These are phyloP conservation scores for Emydocephalus ijimae DNA, from an alignment of 2,113 vertebrate species.

Conservation along the genomic window DNA sequence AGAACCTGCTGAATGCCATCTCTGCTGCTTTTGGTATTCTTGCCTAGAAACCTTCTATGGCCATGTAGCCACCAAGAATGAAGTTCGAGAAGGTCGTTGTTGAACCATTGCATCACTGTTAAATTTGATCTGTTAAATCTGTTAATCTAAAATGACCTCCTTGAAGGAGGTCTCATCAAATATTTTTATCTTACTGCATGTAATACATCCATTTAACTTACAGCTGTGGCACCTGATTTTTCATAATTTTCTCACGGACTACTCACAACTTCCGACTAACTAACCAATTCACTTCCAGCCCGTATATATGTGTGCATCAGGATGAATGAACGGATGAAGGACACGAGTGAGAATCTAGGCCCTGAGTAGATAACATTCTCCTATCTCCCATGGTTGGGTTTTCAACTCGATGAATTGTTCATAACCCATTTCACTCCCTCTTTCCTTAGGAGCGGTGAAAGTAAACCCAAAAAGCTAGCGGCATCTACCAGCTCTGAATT, in stretches of 20 bases:
- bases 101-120: too few relatives aligned
- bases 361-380: background rate
- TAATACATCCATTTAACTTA: background rate
- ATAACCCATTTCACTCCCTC: constrained; percentile 17
- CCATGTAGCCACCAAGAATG: too few relatives aligned
- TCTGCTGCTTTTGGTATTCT: background rate
- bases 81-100: background rate
- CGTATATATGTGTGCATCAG: background rate
- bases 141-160: background rate
- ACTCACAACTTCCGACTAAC: background rate
- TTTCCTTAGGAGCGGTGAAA: constrained; percentile 70
- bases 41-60: background rate
- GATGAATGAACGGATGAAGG: background rate
- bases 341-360: background rate
- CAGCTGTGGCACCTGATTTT: background rate
- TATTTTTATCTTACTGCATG: background rate
- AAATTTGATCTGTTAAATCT: too few relatives aligned
- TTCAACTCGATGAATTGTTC: background rate
- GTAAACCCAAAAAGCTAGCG: constrained; percentile 58
- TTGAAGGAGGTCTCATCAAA: background rate
- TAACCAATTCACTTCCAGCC: background rate
- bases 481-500: constrained; percentile 39
- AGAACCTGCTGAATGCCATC: too few relatives aligned
- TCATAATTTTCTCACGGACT: background rate
- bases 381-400: background rate